These are phyloP conservation scores for Folsomia candida DNA, from an alignment of 2,888 invertebrate species.

Conservation along the genomic window DNA sequence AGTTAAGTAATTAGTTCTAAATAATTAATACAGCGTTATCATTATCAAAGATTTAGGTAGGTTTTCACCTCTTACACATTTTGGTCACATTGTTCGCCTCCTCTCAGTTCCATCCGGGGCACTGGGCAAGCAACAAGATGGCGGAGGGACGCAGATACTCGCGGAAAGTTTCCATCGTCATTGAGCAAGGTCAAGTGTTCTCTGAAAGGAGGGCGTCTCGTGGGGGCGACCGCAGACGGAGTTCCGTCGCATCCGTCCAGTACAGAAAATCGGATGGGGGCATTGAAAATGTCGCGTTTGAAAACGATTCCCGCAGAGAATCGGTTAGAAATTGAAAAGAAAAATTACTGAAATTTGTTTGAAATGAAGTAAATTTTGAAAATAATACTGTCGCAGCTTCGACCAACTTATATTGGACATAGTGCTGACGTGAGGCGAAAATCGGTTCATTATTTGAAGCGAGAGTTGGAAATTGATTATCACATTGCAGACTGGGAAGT, in stretches of 20 bases:
- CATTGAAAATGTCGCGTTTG: not conserved
- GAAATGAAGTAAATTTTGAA: not conserved
- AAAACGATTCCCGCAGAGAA: not conserved
- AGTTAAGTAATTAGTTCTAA: no score
- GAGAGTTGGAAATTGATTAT: slow-evolving; percentile 61
- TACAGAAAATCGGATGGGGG: not conserved
- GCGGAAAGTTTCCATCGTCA: not conserved
- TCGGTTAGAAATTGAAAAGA: not conserved
- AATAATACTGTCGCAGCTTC: not conserved
- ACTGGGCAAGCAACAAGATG: no score
- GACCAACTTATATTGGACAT: not conserved
- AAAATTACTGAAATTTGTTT: not conserved
- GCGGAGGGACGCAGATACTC: not conserved
- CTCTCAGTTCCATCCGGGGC: no score
- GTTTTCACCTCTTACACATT: no score
- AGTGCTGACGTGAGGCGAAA: not conserved
- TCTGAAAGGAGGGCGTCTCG: not conserved
- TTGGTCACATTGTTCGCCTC: no score
- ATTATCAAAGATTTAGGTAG: no score
- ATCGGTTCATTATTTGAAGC: slow-evolving; percentile 52
- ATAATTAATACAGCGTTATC: no score
- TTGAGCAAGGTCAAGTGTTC: not conserved
- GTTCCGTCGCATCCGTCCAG: not conserved
- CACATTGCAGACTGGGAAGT: slow-evolving; percentile 60
- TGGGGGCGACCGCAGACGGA: not conserved